These are phyloP conservation scores for Dallia pectoralis DNA, from an alignment of 2,797 vertebrate species.

Conservation along the genomic window DNA sequence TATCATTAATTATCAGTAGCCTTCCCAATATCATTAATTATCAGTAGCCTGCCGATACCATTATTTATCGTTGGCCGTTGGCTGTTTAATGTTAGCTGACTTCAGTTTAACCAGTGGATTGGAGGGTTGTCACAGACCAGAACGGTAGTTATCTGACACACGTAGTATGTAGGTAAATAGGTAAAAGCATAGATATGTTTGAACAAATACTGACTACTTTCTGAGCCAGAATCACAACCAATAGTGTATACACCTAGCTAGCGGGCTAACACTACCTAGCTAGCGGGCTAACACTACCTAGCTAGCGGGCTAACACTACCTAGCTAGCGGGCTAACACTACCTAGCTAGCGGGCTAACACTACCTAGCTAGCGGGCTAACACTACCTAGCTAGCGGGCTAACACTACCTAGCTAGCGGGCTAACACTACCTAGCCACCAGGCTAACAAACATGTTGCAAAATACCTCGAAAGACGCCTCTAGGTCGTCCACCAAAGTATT, in stretches of 20 bases:
- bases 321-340: neutral
- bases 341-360: constrained; percentile 5
- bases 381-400: neutral
- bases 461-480: constrained; percentile 91
- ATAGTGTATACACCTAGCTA: neutral
- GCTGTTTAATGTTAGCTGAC: neutral
- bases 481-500: constrained; percentile 91
- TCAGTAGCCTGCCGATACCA: too few relatives aligned
- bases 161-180: too few relatives aligned
- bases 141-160: too few relatives aligned
- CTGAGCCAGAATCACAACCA: too few relatives aligned
- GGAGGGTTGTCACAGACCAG: too few relatives aligned
- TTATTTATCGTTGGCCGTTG: neutral
- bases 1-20: neutral
- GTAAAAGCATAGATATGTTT: too few relatives aligned
- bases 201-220: too few relatives aligned
- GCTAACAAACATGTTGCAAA: neutral
- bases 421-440: constrained; percentile 4
- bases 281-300: constrained; percentile 1
- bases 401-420: neutral
- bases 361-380: neutral
- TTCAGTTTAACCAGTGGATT: too few relatives aligned
- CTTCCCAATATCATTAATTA: neutral
- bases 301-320: neutral
- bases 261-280: constrained; percentile 1